Percentiles rank a stretch among this genome's conserved stretches.
Conservation (phyloP, 2,797 vertebrate genomes). For the Falco concolor region DNA sequence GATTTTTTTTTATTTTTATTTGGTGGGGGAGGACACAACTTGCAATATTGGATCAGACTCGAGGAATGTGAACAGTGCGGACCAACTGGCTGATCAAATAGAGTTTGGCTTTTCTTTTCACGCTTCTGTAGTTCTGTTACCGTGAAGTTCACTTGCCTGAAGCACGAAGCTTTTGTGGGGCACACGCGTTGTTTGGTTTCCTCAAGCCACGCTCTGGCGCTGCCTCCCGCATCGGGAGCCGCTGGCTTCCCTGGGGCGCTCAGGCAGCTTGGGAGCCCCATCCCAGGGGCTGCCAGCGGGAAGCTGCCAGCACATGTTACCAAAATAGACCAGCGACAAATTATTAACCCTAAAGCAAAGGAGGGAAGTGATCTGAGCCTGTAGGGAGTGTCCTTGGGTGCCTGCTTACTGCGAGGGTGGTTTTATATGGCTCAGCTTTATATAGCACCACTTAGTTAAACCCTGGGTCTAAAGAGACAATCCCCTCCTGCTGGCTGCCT, state of each 20-base stretch:
- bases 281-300: not conserved
- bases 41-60: not conserved
- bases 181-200: rapidly evolving
- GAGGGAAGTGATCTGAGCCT: not conserved
- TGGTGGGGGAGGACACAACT: not conserved
- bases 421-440: not conserved
- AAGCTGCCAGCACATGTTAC: not conserved
- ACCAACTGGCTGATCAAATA: rapidly evolving
- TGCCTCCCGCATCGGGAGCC: rapidly evolving
- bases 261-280: not conserved
- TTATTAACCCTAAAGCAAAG: not conserved
- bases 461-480: not conserved
- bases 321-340: not conserved
- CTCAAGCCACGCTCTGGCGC: rapidly evolving
- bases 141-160: not conserved
- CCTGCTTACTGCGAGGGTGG: not conserved
- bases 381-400: not conserved
- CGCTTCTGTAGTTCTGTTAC: not conserved
- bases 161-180: not conserved
- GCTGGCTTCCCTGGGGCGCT: rapidly evolving
- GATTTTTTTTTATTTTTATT: not conserved
- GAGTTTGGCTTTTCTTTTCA: not conserved
- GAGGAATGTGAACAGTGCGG: not conserved
- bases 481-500: not conserved
- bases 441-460: not conserved